These are phyloP conservation scores for Pyxicephalus adspersus DNA, from an alignment of 2,113 vertebrate species.

Conservation along the genomic window DNA sequence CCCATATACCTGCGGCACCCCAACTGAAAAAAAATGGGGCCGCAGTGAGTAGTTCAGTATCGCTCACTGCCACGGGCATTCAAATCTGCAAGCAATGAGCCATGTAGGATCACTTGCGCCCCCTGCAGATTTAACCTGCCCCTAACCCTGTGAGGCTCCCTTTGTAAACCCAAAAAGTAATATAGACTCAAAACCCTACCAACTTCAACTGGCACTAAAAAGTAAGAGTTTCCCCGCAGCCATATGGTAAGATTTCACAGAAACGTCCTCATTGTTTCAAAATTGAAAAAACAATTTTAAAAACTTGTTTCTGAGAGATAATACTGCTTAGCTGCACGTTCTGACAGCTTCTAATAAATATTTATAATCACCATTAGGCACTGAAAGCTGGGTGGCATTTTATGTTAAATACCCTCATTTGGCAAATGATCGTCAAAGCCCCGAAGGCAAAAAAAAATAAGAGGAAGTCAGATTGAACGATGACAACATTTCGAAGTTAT, in stretches of 20 bases:
- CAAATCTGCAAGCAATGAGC: no score
- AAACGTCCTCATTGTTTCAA: neutral
- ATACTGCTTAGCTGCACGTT: neutral
- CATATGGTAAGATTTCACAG: neutral
- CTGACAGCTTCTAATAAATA: conserved; percentile 53
- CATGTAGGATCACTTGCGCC: no score
- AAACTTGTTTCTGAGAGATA: neutral
- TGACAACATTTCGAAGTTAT: conserved; percentile 10
- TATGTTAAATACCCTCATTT: conserved; percentile 44
- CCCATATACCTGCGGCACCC: no score
- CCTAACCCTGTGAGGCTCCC: no score
- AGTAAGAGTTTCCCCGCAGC: neutral
- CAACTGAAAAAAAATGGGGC: no score
- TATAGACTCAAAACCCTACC: no score
- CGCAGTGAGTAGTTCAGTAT: no score
- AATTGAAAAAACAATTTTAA: neutral
- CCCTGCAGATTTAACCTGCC: no score
- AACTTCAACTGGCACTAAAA: neutral
- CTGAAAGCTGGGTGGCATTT: conserved; percentile 9
- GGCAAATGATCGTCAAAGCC: conserved; percentile 25
- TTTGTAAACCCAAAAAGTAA: no score
- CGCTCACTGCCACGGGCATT: no score
- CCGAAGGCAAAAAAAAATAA: conserved; percentile 30
- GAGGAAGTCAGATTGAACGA: conserved; percentile 11
- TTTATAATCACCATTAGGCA: conserved; percentile 45